phyloP scores from a whole-genome alignment of 2,113 vertebrate genomes.

The Hiodon tergisus region DNA sequence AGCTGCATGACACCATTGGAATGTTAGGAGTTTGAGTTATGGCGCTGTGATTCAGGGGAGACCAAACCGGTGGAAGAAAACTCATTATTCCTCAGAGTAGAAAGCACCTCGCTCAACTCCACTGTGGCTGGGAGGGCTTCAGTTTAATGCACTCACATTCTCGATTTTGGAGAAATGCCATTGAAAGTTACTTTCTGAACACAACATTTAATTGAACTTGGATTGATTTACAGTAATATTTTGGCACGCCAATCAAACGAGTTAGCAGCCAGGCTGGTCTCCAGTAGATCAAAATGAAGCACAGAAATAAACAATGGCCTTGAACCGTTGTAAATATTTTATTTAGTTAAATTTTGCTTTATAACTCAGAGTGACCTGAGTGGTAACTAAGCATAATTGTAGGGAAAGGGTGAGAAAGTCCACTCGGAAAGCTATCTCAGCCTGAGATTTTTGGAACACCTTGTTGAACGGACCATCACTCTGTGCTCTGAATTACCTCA shows the following conservation, averaged over 20 bases:
- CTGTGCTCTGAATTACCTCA: constrained; percentile 10
- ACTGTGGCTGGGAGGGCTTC: not conserved
- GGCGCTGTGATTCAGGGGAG: not conserved
- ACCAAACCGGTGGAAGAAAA: not conserved
- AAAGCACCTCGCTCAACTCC: not conserved
- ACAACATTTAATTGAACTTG: not conserved
- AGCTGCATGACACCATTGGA: not conserved
- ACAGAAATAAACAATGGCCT: not conserved
- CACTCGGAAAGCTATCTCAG: constrained; percentile 4
- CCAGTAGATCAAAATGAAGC: constrained; percentile 5
- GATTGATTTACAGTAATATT: constrained; percentile 2
- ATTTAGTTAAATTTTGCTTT: constrained; percentile 12
- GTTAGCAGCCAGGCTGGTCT: constrained; percentile 2
- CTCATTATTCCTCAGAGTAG: not conserved
- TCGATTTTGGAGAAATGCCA: not conserved
- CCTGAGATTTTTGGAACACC: constrained; percentile 10
- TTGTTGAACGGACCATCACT: constrained; percentile 5
- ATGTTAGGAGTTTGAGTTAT: not conserved
- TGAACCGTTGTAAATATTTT: constrained; percentile 6
- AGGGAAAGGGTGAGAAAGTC: constrained; percentile 9
- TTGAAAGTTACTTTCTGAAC: not conserved
- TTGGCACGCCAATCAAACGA: constrained; percentile 1
- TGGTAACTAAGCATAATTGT: constrained; percentile 6
- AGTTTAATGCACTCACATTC: not conserved
- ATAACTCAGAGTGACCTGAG: constrained; percentile 4